Percentiles rank a stretch among this genome's conserved stretches.
Conservation (phyloP, 2,113 vertebrate genomes). For the Pachypanchax playfairii region DNA sequence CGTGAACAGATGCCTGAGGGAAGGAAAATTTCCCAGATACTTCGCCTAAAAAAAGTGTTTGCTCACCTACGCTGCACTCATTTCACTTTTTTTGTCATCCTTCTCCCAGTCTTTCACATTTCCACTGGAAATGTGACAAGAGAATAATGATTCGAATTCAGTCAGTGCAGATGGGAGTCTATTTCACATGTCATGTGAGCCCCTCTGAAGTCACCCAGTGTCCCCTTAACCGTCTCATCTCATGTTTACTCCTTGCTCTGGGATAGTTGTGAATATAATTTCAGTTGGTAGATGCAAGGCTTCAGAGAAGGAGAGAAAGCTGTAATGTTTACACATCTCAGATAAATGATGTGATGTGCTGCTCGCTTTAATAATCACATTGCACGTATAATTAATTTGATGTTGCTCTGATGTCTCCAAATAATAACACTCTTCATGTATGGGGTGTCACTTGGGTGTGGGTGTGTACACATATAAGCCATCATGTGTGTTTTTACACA, state of each 20-base stretch:
- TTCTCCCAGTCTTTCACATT: constrained; percentile 38
- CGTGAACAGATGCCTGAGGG: constrained; percentile 32
- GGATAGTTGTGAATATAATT: constrained; percentile 26
- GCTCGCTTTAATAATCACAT: constrained; percentile 78
- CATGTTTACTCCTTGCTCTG: constrained; percentile 16
- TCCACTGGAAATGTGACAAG: constrained; percentile 56
- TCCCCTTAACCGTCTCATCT: neutral
- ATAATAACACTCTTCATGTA: constrained; percentile 78
- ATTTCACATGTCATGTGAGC: constrained; percentile 40
- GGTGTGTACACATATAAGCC: constrained; percentile 8
- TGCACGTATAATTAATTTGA: constrained; percentile 81
- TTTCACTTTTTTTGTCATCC: constrained; percentile 49
- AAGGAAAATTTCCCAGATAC: constrained; percentile 43
- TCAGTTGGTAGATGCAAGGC: constrained; percentile 30
- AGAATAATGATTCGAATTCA: constrained; percentile 63
- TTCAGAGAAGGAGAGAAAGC: constrained; percentile 16
- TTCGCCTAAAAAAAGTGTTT: constrained; percentile 54
- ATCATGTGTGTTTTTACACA: constrained; percentile 4
- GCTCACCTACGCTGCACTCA: constrained; percentile 39
- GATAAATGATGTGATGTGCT: constrained; percentile 59
- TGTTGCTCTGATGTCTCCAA: constrained; percentile 77
- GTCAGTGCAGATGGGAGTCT: constrained; percentile 34
- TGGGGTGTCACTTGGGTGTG: constrained; percentile 60
- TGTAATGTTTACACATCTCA: constrained; percentile 54
- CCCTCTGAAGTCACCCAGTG: constrained; percentile 10